A percentile compares a stretch with the other conserved stretches of the same genome.
phyloP scores from a whole-genome alignment of 2,113 vertebrate genomes.

The Zosterops hypoxanthus region DNA sequence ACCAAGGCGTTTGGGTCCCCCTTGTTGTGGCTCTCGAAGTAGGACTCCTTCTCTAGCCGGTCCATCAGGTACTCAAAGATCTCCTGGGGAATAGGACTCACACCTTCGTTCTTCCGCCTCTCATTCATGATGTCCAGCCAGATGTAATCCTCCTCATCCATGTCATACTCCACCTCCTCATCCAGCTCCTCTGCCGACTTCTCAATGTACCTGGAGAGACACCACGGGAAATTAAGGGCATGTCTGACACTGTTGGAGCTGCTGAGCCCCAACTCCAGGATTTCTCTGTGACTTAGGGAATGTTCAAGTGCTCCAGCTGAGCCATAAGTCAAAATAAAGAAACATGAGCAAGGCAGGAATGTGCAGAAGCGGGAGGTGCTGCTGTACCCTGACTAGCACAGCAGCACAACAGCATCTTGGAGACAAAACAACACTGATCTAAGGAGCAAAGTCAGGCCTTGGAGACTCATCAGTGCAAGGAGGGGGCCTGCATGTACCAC shows the following conservation, averaged over 20 bases:
- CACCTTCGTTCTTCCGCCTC: conserved; percentile 88
- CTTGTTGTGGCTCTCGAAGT: conserved; percentile 99
- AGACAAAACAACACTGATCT: not conserved
- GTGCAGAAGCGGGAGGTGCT: not conserved
- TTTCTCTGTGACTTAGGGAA: not conserved
- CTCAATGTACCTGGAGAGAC: conserved; percentile 89
- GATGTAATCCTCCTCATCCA: conserved; percentile 98
- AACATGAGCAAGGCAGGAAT: not conserved
- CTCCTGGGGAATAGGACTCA: conserved; percentile 94
- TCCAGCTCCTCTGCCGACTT: conserved; percentile 97
- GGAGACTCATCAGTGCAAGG: not conserved
- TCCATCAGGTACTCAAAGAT: conserved; percentile 99
- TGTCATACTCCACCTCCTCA: conserved; percentile 98
- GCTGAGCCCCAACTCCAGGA: not conserved
- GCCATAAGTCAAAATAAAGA: not conserved
- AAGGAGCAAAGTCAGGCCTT: not conserved
- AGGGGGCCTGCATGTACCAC: not conserved
- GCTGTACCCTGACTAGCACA: not conserved
- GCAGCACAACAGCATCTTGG: accelerated
- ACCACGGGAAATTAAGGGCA: not conserved
- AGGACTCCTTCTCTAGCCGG: conserved; percentile 96
- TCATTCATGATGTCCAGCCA: conserved; percentile 99
- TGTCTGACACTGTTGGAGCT: accelerated
- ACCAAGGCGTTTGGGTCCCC: conserved; percentile 93
- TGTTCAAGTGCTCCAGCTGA: not conserved